These are phyloP conservation scores for Pseudorasbora parva DNA, from an alignment of 2,113 vertebrate species.

Conservation along the genomic window DNA sequence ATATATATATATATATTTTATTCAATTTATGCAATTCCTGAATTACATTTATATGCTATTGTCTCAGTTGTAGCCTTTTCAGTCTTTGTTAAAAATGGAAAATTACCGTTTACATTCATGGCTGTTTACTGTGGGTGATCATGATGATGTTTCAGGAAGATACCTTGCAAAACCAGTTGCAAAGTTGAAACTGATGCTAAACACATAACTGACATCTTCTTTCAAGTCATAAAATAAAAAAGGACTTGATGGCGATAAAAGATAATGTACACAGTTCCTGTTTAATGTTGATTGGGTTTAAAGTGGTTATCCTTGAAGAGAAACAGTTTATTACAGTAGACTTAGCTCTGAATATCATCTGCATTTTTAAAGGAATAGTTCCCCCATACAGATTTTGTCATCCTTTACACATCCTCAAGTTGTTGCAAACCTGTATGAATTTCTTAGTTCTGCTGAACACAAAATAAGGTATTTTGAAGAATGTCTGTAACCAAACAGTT, in stretches of 20 bases:
- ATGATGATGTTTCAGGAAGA: neutral
- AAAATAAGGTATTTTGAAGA: too few relatives aligned
- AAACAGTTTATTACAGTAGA: neutral
- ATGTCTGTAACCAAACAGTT: too few relatives aligned
- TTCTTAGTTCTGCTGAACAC: too few relatives aligned
- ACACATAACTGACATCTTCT: neutral
- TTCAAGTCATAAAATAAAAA: neutral
- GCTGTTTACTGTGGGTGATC: slow-evolving; percentile 36
- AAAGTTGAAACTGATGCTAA: neutral
- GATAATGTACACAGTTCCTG: neutral
- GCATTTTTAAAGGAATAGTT: neutral
- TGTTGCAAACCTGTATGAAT: too few relatives aligned
- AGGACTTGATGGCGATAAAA: neutral
- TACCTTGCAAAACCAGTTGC: slow-evolving; percentile 24
- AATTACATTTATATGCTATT: neutral
- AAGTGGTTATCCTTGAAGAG: neutral
- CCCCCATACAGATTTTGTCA: too few relatives aligned
- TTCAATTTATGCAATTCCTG: neutral
- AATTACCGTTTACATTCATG: neutral
- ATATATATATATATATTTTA: too few relatives aligned
- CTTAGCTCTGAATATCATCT: neutral
- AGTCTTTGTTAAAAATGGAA: neutral
- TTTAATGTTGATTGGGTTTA: neutral
- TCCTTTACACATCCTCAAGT: too few relatives aligned
- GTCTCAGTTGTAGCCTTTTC: neutral